Evolutionary conservation across 2,888 invertebrate genomes (phyloP).

Genomic region (Anodontia alba): DNA sequence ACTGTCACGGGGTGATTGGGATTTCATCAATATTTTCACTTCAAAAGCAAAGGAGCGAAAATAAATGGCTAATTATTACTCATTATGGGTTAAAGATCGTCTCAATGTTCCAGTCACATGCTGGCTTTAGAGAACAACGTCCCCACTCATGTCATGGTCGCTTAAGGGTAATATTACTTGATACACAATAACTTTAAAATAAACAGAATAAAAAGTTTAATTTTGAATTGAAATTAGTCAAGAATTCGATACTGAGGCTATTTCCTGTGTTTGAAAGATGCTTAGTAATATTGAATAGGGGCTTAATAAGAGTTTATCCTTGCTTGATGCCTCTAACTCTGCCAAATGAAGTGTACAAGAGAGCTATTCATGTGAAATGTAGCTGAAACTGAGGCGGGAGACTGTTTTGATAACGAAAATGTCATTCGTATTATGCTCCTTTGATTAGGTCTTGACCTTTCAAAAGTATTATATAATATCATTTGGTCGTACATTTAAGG

Average conservation of each 20-base stretch:
- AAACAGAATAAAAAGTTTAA: slow-evolving; percentile 9
- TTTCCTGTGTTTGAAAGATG: not conserved
- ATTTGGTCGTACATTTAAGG: not conserved
- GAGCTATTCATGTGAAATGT: not conserved
- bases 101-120: slow-evolving; percentile 4
- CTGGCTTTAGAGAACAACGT: not conserved
- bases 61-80: slow-evolving; percentile 18
- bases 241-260: slow-evolving; percentile 4
- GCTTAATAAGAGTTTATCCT: not conserved
- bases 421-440: not conserved
- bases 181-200: slow-evolving; percentile 10
- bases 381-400: slow-evolving; percentile 8
- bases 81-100: slow-evolving; percentile 9
- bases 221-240: not conserved
- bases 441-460: slow-evolving; percentile 1
- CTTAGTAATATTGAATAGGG: not conserved
- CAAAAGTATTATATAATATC: not conserved
- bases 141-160: not conserved
- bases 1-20: too few species aligned
- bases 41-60: not conserved
- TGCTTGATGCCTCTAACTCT: not conserved
- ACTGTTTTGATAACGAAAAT: slow-evolving; percentile 10
- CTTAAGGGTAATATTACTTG: slow-evolving; percentile 6
- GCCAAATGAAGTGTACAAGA: not conserved
- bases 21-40: slow-evolving; percentile 2